These are phyloP conservation scores for Chrysolina oricalcia DNA, from an alignment of 2,888 invertebrate species.

Conservation along the genomic window DNA sequence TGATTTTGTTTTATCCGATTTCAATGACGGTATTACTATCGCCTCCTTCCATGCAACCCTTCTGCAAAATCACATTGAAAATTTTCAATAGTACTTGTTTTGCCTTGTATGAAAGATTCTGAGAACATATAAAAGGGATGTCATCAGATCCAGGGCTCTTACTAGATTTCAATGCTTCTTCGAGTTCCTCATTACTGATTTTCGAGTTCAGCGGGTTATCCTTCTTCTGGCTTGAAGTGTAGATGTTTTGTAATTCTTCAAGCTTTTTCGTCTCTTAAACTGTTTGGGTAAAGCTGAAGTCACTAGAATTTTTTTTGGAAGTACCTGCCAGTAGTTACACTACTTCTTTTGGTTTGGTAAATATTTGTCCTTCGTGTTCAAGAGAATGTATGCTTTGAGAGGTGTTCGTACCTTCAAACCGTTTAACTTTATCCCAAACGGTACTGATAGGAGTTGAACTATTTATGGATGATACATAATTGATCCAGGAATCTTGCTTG, in stretches of 20 bases:
- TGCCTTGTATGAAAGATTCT: too few relatives aligned
- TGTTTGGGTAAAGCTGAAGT: neutral
- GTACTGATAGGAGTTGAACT: too few relatives aligned
- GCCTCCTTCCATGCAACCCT: neutral
- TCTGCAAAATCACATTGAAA: neutral
- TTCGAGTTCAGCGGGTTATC: neutral
- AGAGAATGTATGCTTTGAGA: too few relatives aligned
- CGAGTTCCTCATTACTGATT: neutral
- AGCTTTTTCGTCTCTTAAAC: neutral
- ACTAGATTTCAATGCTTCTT: neutral
- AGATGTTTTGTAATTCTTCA: too few relatives aligned
- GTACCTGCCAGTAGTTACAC: neutral
- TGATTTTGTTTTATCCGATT: too few relatives aligned
- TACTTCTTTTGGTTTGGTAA: neutral
- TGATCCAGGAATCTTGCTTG: neutral
- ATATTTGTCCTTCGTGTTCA: neutral
- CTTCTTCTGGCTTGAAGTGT: neutral
- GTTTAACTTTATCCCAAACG: neutral
- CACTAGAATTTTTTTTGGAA: neutral
- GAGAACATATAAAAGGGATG: too few relatives aligned
- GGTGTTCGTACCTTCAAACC: neutral
- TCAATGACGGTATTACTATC: neutral
- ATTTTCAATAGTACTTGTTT: too few relatives aligned
- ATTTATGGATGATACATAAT: too few relatives aligned
- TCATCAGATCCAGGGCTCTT: too few relatives aligned